These are phyloP conservation scores for Schizothorax lantsangensis DNA, from an alignment of 2,797 vertebrate genomes.

Conservation along the genomic window DNA sequence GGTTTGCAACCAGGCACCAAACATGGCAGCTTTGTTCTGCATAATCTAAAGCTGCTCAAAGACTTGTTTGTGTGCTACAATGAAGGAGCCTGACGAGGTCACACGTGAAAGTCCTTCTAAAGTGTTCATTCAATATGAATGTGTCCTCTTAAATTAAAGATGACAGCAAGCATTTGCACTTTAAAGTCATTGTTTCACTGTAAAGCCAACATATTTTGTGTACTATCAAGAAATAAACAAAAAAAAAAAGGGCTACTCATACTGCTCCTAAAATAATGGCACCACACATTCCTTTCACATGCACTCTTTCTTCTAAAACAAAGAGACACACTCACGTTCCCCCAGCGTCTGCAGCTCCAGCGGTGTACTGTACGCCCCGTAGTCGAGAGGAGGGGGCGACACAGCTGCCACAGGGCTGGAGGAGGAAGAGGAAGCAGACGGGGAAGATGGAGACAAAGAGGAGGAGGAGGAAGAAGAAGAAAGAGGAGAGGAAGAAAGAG, in stretches of 20 bases:
- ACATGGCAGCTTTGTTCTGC: conserved; percentile 1
- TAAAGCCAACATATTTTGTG: conserved; percentile 27
- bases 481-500: conserved; percentile 73
- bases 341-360: conserved; percentile 93
- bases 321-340: conserved; percentile 83
- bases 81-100: background rate
- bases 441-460: conserved; percentile 63
- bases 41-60: conserved; percentile 21
- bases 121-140: conserved; percentile 30
- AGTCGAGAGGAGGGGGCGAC: conserved; percentile 75
- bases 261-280: background rate
- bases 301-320: background rate
- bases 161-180: conserved; percentile 33
- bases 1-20: background rate
- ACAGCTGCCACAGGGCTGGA: conserved; percentile 74
- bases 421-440: conserved; percentile 73
- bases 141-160: conserved; percentile 13
- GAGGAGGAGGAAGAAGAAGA: conserved; percentile 77
- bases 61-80: background rate
- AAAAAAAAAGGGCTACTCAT: background rate
- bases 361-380: conserved; percentile 85
- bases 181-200: background rate
- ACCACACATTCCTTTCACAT: background rate
- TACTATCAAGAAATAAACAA: background rate
- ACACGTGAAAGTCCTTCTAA: background rate